Evolutionary conservation across 35 echinoderm and acorn worm genomes (phyloP).

Genomic region (Lytechinus variegatus): DNA sequence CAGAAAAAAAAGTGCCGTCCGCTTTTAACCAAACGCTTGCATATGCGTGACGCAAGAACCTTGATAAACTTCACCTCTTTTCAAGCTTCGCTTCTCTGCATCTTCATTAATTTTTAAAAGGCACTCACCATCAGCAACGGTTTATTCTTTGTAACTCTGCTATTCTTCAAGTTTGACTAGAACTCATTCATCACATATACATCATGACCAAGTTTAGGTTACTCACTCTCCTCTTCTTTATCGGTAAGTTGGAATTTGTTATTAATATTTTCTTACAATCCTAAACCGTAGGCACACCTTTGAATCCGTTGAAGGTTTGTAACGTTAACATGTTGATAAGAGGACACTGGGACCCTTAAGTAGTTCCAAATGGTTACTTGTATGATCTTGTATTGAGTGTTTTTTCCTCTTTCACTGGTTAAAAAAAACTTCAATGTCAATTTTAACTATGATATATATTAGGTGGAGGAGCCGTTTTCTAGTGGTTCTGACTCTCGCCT

Average conservation of each 20-base stretch:
- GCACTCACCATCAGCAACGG: not conserved
- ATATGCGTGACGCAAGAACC: not conserved
- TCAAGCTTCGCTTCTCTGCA: not conserved
- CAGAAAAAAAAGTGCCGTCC: not conserved
- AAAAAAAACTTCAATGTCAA: too few species aligned
- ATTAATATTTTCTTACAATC: not conserved
- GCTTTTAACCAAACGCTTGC: not conserved
- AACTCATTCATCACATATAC: not conserved
- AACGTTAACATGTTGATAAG: not conserved
- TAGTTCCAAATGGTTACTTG: not conserved
- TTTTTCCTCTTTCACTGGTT: too few species aligned
- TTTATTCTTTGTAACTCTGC: not conserved
- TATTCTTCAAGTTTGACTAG: not conserved
- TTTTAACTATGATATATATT: too few species aligned
- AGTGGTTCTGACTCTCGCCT: too few species aligned
- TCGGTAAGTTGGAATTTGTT: constrained; percentile 13
- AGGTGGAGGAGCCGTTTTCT: too few species aligned
- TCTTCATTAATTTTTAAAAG: not conserved
- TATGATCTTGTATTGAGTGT: too few species aligned
- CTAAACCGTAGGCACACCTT: not conserved
- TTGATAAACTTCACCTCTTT: not conserved
- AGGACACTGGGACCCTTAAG: not conserved
- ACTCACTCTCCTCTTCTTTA: not conserved
- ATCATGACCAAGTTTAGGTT: not conserved
- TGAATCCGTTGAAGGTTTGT: not conserved